phyloP scores from a whole-genome alignment of 2,888 invertebrate species.

The Creontiades dilutus region DNA sequence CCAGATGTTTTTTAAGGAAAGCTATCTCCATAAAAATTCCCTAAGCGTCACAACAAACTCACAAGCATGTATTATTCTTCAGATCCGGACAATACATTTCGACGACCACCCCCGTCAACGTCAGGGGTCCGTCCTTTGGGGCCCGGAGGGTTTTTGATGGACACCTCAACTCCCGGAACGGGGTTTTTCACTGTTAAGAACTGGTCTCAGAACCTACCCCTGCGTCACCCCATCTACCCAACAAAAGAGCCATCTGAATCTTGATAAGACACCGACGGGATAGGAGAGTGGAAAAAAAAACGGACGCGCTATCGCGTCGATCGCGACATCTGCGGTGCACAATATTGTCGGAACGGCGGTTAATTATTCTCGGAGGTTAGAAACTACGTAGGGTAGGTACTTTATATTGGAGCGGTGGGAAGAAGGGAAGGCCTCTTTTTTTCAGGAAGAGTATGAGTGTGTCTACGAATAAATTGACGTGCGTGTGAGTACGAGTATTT shows the following conservation, averaged over 20 bases:
- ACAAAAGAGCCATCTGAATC: slow-evolving; percentile 52
- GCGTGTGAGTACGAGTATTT: background rate
- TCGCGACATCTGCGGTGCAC: slow-evolving; percentile 63
- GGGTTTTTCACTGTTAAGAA: background rate
- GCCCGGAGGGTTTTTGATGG: background rate
- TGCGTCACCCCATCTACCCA: background rate
- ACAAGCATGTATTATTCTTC: background rate
- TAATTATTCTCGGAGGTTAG: slow-evolving; percentile 26
- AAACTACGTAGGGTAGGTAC: background rate
- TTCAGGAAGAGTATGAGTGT: background rate
- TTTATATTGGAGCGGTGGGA: background rate
- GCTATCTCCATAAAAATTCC: too few relatives aligned
- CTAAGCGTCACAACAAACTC: too few relatives aligned
- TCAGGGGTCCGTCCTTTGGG: background rate
- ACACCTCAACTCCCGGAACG: too few relatives aligned
- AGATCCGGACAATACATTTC: background rate
- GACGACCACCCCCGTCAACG: background rate
- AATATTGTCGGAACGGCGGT: slow-evolving; percentile 60
- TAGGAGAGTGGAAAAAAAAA: too few relatives aligned
- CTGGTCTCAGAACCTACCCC: background rate
- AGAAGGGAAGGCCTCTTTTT: background rate
- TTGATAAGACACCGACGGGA: slow-evolving; percentile 18
- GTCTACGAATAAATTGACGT: background rate
- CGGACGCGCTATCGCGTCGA: background rate
- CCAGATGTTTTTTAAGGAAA: too few relatives aligned